A percentile compares a stretch with the other conserved stretches of the same genome.
phyloP scores from a whole-genome alignment of 2,888 invertebrate genomes.

The Nomada ferruginata region DNA sequence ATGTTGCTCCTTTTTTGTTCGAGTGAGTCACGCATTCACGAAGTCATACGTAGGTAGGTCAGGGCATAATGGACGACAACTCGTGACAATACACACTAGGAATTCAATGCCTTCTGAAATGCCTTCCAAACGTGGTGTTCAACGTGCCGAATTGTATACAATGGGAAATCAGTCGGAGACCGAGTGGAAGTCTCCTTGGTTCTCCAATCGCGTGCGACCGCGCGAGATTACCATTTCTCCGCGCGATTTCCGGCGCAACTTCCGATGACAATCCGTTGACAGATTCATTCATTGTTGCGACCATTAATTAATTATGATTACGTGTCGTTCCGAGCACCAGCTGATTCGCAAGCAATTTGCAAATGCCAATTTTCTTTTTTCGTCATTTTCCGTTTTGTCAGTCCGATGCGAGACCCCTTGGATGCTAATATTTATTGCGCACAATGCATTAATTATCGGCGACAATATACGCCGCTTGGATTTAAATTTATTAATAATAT shows the following conservation, averaged over 20 bases:
- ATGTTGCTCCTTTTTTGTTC: not conserved
- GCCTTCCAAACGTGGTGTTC: conserved; percentile 81
- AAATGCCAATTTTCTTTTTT: not conserved
- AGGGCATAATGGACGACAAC: conserved; percentile 73
- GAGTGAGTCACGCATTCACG: conserved; percentile 52
- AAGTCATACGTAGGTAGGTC: conserved; percentile 64
- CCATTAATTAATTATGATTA: conserved; percentile 27
- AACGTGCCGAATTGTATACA: conserved; percentile 77
- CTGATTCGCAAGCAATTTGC: not conserved
- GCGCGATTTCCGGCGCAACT: conserved; percentile 45
- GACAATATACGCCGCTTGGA: too few relatives aligned
- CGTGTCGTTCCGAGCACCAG: too few relatives aligned
- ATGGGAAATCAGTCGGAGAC: conserved; percentile 53
- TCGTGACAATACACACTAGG: conserved; percentile 80
- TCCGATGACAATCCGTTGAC: conserved; percentile 45
- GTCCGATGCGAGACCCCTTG: too few relatives aligned
- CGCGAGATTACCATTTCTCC: conserved; percentile 47
- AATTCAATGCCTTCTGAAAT: conserved; percentile 82
- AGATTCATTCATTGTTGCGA: conserved; percentile 3
- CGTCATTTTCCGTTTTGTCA: too few relatives aligned
- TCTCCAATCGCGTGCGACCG: conserved; percentile 28
- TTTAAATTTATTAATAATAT: not conserved
- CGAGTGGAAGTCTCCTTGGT: conserved; percentile 40
- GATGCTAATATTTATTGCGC: too few relatives aligned
- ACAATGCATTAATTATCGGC: too few relatives aligned